Percentiles rank a stretch among this genome's conserved stretches.
These are phyloP conservation scores for Cladopsammia gracilis DNA, from an alignment of 64 coral and sea anemone species.

Conservation along the genomic window DNA sequence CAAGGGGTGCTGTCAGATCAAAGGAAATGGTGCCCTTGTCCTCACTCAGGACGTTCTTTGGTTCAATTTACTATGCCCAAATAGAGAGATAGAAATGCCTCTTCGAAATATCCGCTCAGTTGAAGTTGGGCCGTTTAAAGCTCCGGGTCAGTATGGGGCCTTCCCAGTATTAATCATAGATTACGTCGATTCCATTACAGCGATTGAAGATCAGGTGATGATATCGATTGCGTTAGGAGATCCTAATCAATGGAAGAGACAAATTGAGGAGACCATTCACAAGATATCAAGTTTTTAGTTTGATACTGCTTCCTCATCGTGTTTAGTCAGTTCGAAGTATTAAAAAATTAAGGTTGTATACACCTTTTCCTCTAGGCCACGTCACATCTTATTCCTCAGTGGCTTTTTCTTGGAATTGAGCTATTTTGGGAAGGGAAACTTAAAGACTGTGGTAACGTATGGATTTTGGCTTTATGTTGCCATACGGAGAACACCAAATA, in stretches of 20 bases:
- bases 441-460: too few species aligned
- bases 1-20: neutral
- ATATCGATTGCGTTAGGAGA: neutral
- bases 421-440: too few species aligned
- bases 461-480: too few species aligned
- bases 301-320: too few species aligned
- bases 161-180: neutral
- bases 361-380: too few species aligned
- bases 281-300: neutral
- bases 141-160: neutral
- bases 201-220: slow-evolving; percentile 20
- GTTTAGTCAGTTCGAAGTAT: too few species aligned
- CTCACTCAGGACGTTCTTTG: neutral
- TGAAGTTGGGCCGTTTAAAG: neutral
- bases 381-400: too few species aligned
- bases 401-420: too few species aligned
- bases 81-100: neutral
- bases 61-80: neutral
- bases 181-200: neutral
- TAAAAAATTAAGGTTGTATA: too few species aligned
- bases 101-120: neutral
- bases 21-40: slow-evolving; percentile 17
- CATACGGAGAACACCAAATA: too few species aligned
- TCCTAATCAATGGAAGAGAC: neutral
- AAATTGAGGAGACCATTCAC: neutral